Conservation (phyloP, 2,797 vertebrate species). For the Pitangus sulphuratus region DNA sequence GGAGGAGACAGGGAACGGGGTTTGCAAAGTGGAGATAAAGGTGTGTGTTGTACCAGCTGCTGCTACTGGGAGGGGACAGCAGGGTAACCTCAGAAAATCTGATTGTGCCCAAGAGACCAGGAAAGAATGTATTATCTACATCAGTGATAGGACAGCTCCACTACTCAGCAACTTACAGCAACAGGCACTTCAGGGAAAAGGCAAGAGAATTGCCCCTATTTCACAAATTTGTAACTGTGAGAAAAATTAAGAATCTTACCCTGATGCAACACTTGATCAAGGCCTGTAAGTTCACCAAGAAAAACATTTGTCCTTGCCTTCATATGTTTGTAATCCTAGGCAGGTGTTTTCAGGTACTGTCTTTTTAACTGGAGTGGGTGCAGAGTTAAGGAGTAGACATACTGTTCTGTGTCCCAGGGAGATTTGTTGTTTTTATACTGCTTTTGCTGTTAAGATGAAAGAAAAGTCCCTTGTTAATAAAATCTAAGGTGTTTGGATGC, state of each 20-base stretch:
- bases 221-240: background rate
- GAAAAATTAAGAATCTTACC: background rate
- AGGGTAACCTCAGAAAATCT: background rate
- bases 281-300: background rate
- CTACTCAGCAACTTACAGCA: background rate
- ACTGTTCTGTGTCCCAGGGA: background rate
- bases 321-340: background rate
- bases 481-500: background rate
- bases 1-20: background rate
- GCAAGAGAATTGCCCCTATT: background rate
- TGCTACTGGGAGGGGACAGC: background rate
- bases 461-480: background rate
- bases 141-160: background rate
- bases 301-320: background rate
- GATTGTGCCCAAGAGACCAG: accelerated
- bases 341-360: background rate
- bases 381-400: background rate
- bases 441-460: background rate
- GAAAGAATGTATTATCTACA: background rate
- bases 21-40: background rate
- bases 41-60: too few species aligned
- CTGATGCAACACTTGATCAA: background rate
- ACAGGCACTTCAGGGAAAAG: background rate
- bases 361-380: background rate
- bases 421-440: background rate